Evolutionary conservation across 2,797 vertebrate genomes (phyloP).

Genomic region (Brachyrhaphis roseni): DNA sequence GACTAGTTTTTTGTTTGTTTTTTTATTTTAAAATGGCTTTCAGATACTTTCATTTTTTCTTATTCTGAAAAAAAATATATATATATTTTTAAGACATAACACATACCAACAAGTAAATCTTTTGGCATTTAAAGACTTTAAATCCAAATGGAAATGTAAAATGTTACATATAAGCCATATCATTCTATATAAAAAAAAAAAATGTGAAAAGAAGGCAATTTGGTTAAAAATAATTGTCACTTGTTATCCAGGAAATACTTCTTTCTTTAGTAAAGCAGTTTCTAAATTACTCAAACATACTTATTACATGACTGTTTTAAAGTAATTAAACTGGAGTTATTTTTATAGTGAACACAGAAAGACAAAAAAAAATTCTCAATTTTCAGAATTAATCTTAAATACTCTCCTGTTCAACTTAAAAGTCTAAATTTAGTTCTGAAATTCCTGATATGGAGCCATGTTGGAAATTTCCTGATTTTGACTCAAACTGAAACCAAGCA

Average conservation of each 20-base stretch:
- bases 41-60: neutral
- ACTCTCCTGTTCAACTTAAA: neutral
- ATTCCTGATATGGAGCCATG: neutral
- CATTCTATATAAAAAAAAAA: neutral
- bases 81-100: neutral
- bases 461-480: neutral
- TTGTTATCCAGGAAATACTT: neutral
- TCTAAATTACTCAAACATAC: neutral
- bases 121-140: neutral
- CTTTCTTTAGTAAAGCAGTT: neutral
- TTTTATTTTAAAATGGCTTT: neutral
- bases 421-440: neutral
- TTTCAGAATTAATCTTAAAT: neutral
- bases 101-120: neutral
- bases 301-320: neutral
- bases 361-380: neutral
- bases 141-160: neutral
- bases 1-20: neutral
- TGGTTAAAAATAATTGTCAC: neutral
- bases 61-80: neutral
- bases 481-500: neutral
- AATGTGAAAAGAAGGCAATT: neutral
- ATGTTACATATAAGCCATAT: neutral
- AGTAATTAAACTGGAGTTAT: neutral
- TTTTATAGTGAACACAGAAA: neutral